Conservation (phyloP, 2,797 vertebrate species). For the Cossypha polioptera region DNA sequence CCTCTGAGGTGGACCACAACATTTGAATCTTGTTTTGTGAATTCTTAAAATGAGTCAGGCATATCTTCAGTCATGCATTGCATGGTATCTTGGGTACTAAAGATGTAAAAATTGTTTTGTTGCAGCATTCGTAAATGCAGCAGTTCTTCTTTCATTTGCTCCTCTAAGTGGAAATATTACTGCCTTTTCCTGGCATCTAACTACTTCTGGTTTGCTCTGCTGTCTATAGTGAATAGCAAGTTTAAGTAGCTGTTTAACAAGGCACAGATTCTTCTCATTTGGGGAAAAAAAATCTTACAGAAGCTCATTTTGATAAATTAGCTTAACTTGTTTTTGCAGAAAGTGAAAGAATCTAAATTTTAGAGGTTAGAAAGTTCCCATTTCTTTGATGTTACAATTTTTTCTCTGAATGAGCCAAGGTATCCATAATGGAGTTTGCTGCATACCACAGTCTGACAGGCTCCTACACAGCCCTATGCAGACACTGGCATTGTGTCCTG, state of each 20-base stretch:
- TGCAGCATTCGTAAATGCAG: background rate
- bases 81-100: background rate
- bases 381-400: background rate
- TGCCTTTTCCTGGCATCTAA: background rate
- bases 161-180: background rate
- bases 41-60: background rate
- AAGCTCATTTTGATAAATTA: background rate
- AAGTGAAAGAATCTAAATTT: background rate
- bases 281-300: background rate
- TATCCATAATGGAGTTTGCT: background rate
- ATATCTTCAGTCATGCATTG: background rate
- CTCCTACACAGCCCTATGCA: background rate
- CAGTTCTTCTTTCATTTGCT: background rate
- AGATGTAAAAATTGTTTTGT: background rate
- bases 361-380: background rate
- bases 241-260: background rate
- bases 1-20: background rate
- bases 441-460: accelerated
- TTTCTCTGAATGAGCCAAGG: background rate
- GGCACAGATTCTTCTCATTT: background rate
- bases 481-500: background rate
- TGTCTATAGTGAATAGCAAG: background rate
- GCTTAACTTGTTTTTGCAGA: background rate
- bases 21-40: background rate
- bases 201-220: background rate